Percentiles rank a stretch among this genome's conserved stretches.
Conservation (phyloP, 2,113 vertebrate species). For the Larimichthys crocea region DNA sequence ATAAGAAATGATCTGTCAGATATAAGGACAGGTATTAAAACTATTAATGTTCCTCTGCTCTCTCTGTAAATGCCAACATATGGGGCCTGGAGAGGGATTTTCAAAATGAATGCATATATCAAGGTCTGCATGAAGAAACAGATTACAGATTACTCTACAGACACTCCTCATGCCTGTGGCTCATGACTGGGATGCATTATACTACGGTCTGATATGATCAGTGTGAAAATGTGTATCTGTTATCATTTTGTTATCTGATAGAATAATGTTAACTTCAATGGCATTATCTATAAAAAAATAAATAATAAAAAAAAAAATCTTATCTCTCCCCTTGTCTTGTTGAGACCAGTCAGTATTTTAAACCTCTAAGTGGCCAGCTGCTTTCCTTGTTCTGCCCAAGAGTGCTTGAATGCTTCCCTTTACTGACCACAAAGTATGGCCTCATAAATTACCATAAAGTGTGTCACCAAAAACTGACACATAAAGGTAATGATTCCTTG, state of each 20-base stretch:
- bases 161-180: neutral
- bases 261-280: neutral
- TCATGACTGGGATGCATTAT: neutral
- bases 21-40: too few species aligned
- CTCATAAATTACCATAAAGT: neutral
- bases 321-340: neutral
- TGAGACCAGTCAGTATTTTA: neutral
- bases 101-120: neutral
- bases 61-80: neutral
- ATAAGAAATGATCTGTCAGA: neutral
- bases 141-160: neutral
- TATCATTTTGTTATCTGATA: neutral
- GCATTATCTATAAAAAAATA: neutral
- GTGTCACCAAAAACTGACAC: neutral
- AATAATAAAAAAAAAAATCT: neutral
- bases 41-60: neutral
- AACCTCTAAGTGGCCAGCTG: neutral
- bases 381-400: neutral
- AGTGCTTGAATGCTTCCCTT: neutral
- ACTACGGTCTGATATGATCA: neutral
- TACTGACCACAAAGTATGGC: neutral
- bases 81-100: neutral
- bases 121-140: neutral
- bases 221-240: neutral
- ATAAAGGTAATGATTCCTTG: neutral